A percentile compares a stretch with the other conserved stretches of the same genome.
Conservation (phyloP, 2,888 invertebrate genomes). For the Diachrysia chrysitis region DNA sequence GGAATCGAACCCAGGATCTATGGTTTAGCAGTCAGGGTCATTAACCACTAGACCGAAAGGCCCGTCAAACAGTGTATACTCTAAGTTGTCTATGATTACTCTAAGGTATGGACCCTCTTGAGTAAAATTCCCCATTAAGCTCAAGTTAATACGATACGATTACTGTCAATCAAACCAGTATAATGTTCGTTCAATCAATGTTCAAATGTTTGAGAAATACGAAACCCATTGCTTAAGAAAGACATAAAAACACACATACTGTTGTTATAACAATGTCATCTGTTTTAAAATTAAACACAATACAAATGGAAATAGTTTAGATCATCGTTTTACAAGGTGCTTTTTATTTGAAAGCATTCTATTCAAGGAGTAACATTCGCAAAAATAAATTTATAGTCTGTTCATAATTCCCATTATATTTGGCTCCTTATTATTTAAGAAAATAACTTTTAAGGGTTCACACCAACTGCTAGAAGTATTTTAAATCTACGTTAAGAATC, state of each 20-base stretch:
- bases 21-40: too few species aligned
- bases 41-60: too few species aligned
- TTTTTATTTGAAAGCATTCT: not conserved
- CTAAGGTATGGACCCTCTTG: not conserved
- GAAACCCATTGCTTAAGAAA: not conserved
- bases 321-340: not conserved
- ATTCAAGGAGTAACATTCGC: too few species aligned
- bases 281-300: not conserved
- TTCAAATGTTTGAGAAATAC: constrained; percentile 3
- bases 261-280: not conserved
- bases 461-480: too few species aligned
- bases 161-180: not conserved
- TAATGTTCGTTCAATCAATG: not conserved
- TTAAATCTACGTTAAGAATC: too few species aligned
- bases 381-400: too few species aligned
- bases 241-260: constrained; percentile 2
- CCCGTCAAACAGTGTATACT: too few species aligned
- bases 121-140: not conserved
- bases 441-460: too few species aligned
- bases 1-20: too few species aligned
- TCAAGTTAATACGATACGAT: not conserved
- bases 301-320: not conserved
- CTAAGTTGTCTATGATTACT: too few species aligned
- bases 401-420: too few species aligned
- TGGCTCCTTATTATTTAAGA: too few species aligned